Evolutionary conservation across 2,888 invertebrate genomes (phyloP), one percentile per base, ranked within the genome.

Genomic region (Drosophila monieri): DNA sequence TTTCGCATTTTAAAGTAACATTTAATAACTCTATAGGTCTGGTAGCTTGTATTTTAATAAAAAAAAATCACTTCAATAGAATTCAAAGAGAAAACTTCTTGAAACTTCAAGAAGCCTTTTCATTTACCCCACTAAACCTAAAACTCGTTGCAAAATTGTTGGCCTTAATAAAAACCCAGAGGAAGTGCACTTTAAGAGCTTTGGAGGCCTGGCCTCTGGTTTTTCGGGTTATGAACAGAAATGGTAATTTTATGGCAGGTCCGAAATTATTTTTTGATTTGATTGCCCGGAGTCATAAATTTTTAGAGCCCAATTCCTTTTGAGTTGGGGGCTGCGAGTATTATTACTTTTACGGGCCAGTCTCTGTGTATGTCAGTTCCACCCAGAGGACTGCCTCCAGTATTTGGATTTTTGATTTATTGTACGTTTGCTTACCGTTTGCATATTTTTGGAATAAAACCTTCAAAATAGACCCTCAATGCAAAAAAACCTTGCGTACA

Each of bases 191-290:
- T 15, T 10, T 25, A 14, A 23, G 10, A 3, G n/a, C 41, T 43
- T 30, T 32, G 8, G 46, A 15, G 21, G 12, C n/a, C 30, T 9
- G 18, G 2, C 5, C 9, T 39, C 9, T 21, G 8, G 2, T 6
- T 30, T 15, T 54, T 41, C 21, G 4, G 30, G 12, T 9, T 5
- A 30, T 10, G 18, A 57, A 39, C 54, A 25, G 18, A 21, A 53
- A 30, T 53, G 39, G 30, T 23, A 41, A 41, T 41, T 57, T 57
- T 57, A 41, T 41, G 12, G 27, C 12, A 61, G 25, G 30, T 5
- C 32, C 14, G 21, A 35, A 62, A 49, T 25, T 25, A 23, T 55
- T 43, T 55, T 43, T 35, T 21, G 62, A 49, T 58, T 43, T 58
- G 21, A 49, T 62, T 32, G 32, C 21, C 18, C 5, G 41, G 43